Base-by-base conservation (phyloP, 1,140 invertebrate species). In the Drosophila virilis region DNA sequence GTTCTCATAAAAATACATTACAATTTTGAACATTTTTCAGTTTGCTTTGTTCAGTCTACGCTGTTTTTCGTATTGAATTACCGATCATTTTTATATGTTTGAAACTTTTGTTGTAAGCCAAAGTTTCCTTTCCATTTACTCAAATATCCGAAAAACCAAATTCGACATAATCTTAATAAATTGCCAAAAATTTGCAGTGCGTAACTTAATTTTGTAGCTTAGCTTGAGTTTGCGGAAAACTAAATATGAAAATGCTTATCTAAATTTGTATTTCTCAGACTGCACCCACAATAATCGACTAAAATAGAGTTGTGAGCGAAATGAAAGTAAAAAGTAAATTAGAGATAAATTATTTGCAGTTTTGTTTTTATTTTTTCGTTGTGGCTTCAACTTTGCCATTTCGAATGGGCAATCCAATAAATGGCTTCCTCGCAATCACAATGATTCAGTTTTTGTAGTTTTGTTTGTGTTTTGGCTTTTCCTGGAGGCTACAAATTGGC, bases 361-460 rank as follows among this genome's bases (percentile, higher is more conserved):
- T 40, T 70, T 67, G 59, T 55, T 58, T 12, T 37, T 42, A 17
- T 9, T 10, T 64, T 57, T 55, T 45, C 12, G 52, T 72, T 61
- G 64, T 52, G 54, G 54, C 45, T 69, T 69, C 58, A 82, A 82
- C 80, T 82, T 83, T 82, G 80, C 57, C 80, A 75, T 82, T 82
- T 82, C 22, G 46, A 65, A 35, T 72, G 52, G 42, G 45, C 54
- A 57, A 64, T 69, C n/a, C 40, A 37, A 17, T 51, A 54, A 45
- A 22, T 32, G 13, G 51, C 51, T 57, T 38, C 75, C 55, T 59
- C 59, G 57, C 46, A 77, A 77, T 80, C 80, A 62, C 66, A 81
- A 81, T 82, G 83, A 85, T 88, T 85, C 84, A 88, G 86, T 74
- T 52, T 78, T 59, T 50, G 59, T 9, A 15, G 32, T 40, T 68